Percentiles rank a stretch among this genome's conserved stretches.
Evolutionary conservation across 2,888 invertebrate genomes (phyloP).

Genomic region (Diploptera punctata): DNA sequence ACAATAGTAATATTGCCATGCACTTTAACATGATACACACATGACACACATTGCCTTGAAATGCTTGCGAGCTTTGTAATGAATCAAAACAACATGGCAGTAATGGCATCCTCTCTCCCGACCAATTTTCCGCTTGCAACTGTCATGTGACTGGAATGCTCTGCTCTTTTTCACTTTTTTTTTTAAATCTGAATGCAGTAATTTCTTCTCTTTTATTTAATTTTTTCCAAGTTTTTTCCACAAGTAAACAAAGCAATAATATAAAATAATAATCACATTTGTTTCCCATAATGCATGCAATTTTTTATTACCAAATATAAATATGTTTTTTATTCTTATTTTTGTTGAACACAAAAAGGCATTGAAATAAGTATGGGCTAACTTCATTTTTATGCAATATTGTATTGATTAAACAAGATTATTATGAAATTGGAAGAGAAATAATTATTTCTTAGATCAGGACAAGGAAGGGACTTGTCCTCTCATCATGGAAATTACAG

Average conservation of each 20-base stretch:
- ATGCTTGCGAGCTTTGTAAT: neutral
- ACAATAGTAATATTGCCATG: no score
- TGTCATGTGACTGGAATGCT: constrained; percentile 6
- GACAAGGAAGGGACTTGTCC: no score
- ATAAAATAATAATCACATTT: neutral
- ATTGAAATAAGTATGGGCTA: neutral
- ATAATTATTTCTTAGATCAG: no score
- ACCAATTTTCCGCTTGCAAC: neutral
- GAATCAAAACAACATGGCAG: neutral
- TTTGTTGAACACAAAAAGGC: constrained; percentile 6
- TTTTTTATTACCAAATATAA: neutral
- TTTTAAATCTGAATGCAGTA: neutral
- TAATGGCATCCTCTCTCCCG: neutral
- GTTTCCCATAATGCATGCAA: neutral
- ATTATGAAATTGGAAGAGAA: no score
- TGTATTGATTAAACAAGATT: no score
- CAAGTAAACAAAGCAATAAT: neutral
- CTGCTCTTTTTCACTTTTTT: neutral
- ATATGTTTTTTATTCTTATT: neutral
- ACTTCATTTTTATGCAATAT: no score
- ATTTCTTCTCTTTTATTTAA: neutral
- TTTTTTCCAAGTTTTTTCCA: constrained; percentile 7
- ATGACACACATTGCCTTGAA: constrained; percentile 2
- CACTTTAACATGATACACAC: no score
- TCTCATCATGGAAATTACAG: no score